Base-by-base conservation (phyloP, 1,140 invertebrate species). In the Sweltsa coloradensis region DNA sequence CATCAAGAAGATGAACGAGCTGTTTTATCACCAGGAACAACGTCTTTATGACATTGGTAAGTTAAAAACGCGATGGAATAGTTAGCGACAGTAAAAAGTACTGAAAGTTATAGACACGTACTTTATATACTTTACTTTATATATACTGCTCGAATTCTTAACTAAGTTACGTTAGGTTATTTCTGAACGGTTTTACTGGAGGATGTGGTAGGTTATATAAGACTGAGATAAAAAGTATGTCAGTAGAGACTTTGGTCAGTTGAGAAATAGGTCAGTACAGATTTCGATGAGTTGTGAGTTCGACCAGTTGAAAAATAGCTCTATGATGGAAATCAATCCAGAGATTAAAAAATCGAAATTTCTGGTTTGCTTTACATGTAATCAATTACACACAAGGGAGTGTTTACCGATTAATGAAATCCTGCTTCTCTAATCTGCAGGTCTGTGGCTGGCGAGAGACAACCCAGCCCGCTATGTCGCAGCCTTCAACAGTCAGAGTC, bases 391-490 rank as follows among this genome's bases (percentile, higher is more conserved):
- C 11, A 31, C 11, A 11, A 16, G 29, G 16, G 29, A 31, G 29
- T 31, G 29, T 31, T 31, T 11, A 31, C 11, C n/a, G 29, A 11
- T 31, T 11, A 31, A 16, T 31, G 29, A 16, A 11, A 16, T 11
- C n/a, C 11, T 24, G 3, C 43, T 36, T 45, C 24, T 54, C 31
- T 55, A 51, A 39, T 53, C 57, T 58, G n/a, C 55, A 84, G 81
- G 81, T 46, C 56, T 81, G 19, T 74, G 70, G 59, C 59, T 85
- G n/a, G 65, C 72, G 13, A 60, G 66, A 14, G 74, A 75, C 45
- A 74, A 83, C 57, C 81, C 83, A n/a, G 81, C 79, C 1, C 67
- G 69, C n/a, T 80, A 75, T 57, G 73, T 85, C 22, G 83, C 81
- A 2, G 73, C 76, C 3, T 85, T 85, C 65, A 85, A 83, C 57